These are phyloP conservation scores for Hypomesus transpacificus DNA, from an alignment of 2,113 vertebrate genomes.

Conservation along the genomic window DNA sequence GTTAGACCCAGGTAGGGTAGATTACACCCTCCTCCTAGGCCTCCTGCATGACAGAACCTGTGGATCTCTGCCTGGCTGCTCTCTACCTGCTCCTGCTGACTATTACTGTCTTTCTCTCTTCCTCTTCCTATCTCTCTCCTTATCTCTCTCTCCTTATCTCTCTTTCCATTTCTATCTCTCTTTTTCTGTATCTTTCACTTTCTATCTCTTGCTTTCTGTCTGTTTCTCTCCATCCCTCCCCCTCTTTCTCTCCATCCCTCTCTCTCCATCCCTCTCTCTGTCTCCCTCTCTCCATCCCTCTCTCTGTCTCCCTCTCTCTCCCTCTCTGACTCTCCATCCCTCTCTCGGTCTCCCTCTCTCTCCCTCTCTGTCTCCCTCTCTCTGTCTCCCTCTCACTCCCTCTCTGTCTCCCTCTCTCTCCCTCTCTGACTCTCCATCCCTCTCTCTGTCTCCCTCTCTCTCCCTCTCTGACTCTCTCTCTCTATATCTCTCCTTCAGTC, in stretches of 20 bases:
- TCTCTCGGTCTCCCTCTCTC: no score
- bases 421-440: conserved; percentile 63
- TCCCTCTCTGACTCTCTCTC: not conserved
- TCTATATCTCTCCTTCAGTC: conserved; percentile 3
- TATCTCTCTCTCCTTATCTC: conserved; percentile 58
- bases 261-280: conserved; percentile 15
- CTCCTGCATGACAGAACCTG: conserved; percentile 57
- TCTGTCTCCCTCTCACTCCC: not conserved
- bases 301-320: conserved; percentile 60
- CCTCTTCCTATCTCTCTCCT: conserved; percentile 53
- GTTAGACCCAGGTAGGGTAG: not conserved
- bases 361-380: not conserved
- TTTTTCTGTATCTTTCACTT: conserved; percentile 37
- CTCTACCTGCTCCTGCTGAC: conserved; percentile 46
- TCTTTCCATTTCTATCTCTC: conserved; percentile 58
- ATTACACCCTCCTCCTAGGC: no score
- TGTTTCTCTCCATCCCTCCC: conserved; percentile 35
- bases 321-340: no score
- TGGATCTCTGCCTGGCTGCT: conserved; percentile 53
- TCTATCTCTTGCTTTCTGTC: not conserved
- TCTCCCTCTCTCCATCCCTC: conserved; percentile 18
- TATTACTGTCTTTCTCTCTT: conserved; percentile 63
- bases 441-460: conserved; percentile 20
- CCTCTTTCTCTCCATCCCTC: conserved; percentile 37
- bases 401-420: conserved; percentile 31